These are phyloP conservation scores for Meriones psammophilus DNA, from an alignment of 2,797 vertebrate species.

Conservation along the genomic window DNA sequence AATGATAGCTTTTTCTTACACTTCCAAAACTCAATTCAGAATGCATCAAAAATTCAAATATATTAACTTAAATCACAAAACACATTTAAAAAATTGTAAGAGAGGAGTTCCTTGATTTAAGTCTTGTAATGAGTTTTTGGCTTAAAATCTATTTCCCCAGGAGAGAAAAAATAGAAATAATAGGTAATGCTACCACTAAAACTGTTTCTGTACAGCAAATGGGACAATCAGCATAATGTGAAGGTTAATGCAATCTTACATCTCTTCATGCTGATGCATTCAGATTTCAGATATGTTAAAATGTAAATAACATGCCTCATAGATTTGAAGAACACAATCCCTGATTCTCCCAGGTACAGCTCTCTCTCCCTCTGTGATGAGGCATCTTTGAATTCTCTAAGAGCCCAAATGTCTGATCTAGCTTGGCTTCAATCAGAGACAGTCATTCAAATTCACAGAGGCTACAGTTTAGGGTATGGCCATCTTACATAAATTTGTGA, in stretches of 20 bases:
- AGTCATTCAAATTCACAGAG: not conserved
- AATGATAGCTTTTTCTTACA: not conserved
- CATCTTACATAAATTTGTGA: not conserved
- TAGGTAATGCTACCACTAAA: not conserved
- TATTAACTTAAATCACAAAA: not conserved
- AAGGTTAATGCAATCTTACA: not conserved
- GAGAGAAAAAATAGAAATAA: not conserved
- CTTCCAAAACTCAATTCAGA: not conserved
- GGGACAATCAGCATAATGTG: not conserved
- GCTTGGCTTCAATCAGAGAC: not conserved
- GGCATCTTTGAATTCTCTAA: not conserved
- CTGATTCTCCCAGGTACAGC: not conserved
- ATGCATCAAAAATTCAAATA: not conserved
- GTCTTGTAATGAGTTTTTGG: not conserved
- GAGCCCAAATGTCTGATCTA: not conserved
- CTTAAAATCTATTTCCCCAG: not conserved
- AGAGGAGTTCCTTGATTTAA: not conserved
- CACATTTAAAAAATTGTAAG: not conserved
- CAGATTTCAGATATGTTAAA: conserved; percentile 19
- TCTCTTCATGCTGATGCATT: not conserved
- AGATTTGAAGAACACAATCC: not conserved
- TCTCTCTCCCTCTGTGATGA: not conserved
- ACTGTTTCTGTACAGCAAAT: not conserved
- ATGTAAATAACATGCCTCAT: not conserved
- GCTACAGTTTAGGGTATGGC: not conserved